These are phyloP conservation scores for Dendrolimus houi DNA, from an alignment of 2,888 invertebrate genomes.

Conservation along the genomic window DNA sequence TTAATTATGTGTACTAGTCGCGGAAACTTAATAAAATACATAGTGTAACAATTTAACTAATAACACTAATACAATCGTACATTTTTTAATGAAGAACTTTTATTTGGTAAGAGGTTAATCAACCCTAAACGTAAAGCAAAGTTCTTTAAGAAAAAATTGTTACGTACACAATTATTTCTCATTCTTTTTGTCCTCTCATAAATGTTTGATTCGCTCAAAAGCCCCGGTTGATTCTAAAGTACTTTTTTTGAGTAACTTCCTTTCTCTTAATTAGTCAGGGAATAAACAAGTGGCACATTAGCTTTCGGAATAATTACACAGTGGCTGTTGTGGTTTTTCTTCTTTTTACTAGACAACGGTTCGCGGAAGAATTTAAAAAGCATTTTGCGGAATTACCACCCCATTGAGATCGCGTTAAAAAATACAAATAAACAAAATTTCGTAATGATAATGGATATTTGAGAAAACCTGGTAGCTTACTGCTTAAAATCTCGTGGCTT, in stretches of 20 bases:
- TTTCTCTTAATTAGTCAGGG: constrained; percentile 70
- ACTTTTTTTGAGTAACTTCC: constrained; percentile 60
- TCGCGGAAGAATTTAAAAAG: constrained; percentile 64
- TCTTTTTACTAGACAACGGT: constrained; percentile 42
- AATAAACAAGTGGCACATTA: constrained; percentile 73
- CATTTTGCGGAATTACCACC: constrained; percentile 59
- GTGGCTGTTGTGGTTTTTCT: constrained; percentile 42
- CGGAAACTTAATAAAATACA: no score
- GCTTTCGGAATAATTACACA: constrained; percentile 69
- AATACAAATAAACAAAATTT: not conserved
- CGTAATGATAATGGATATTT: not conserved
- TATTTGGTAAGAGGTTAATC: no score
- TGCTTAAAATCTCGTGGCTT: no score
- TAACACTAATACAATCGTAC: no score
- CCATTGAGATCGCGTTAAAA: not conserved
- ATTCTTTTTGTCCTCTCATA: constrained; percentile 46
- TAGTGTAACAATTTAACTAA: no score
- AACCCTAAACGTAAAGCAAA: no score
- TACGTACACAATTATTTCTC: constrained; percentile 7
- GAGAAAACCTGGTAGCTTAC: no score
- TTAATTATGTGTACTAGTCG: no score
- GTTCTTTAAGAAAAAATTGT: no score
- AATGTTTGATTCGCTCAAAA: constrained; percentile 63
- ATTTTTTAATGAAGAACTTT: no score
- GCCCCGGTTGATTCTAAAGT: constrained; percentile 32